Percentiles rank a stretch among this genome's conserved stretches.
phyloP scores from a whole-genome alignment of 2,113 vertebrate species.

The Sinocyclocheilus anshuiensis region DNA sequence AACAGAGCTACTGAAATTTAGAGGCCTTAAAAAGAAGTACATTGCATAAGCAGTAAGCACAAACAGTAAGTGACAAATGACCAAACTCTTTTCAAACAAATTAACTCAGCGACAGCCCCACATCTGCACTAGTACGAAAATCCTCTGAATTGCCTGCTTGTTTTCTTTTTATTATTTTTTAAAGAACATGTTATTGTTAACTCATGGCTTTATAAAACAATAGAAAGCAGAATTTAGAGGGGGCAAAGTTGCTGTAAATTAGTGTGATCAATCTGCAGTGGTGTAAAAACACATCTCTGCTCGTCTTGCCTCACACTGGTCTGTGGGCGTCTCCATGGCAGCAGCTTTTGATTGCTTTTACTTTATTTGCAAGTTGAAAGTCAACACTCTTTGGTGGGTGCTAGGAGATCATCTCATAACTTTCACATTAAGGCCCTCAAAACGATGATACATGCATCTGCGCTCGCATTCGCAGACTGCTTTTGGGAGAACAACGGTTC shows the following conservation, averaged over 20 bases:
- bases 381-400: slow-evolving; percentile 67
- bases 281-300: slow-evolving; percentile 54
- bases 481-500: slow-evolving; percentile 60
- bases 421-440: slow-evolving; percentile 74
- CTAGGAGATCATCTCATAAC: slow-evolving; percentile 70
- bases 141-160: neutral
- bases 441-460: slow-evolving; percentile 55
- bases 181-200: neutral
- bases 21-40: neutral
- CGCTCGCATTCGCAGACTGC: slow-evolving; percentile 48
- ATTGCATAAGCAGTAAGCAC: neutral
- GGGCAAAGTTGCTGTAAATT: slow-evolving; percentile 57
- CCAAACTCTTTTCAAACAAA: neutral
- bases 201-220: slow-evolving; percentile 33
- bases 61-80: neutral
- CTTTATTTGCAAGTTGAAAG: slow-evolving; percentile 73
- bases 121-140: neutral
- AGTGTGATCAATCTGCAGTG: slow-evolving; percentile 69
- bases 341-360: slow-evolving; percentile 62
- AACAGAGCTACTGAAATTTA: neutral
- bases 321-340: slow-evolving; percentile 50
- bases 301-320: slow-evolving; percentile 45
- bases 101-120: neutral
- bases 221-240: slow-evolving; percentile 10
- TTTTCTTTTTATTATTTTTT: slow-evolving; percentile 7